Base-by-base conservation (phyloP, 2,113 vertebrate genomes). In the Oreamnos americanus region DNA sequence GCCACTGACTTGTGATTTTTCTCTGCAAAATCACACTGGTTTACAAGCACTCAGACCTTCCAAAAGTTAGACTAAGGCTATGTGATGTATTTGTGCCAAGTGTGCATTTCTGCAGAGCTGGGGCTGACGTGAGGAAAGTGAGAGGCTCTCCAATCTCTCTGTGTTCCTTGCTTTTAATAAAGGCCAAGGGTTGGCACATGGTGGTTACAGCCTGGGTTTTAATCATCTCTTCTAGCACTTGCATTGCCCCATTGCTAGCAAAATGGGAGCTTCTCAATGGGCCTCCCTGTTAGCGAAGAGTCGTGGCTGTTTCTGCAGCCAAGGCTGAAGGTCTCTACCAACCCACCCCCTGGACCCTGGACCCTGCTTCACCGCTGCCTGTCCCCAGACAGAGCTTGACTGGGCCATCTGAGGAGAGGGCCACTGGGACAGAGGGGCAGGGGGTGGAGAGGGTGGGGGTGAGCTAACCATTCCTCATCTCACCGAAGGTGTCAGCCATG, bases 401-500 rank as follows among this genome's bases (percentile, higher is more conserved):
- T 14, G 7, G 47, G 43, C 9, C 58, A 21, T 79, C 39, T 4
- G 90, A 67, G 79, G 62, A 58, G 28, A 91, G 51, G n/a, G 2
- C 19, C 5, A 16, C 49, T 15, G 7, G 47, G 58, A 62, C 23
- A 21, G 17, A n/a, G n/a, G 25, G 5, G 3, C 21, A 21, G 5
- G 12, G 3, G 43, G 7, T 30, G 23, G 43, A 43, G 79, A 12
- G 11, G 49, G 19, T 7, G 3, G 47, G 49, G 47, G 51, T 43
- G 45, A n/a, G 30, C 79, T 94, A 90, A 91, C 87, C 14, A 5
- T 11, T 81, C 28, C 0, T 12, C 7, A 5, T 96, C 76, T 93
- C 47, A 0, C 78, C 39, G 0, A 95, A 99, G 99, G 99, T 99
- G 67, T 99, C 99, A 0, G 99, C 99, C 60, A 99, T 99, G 99